A percentile compares a stretch with the other conserved stretches of the same genome.
phyloP scores from a whole-genome alignment of 2,888 invertebrate species.

The Lithophane leautieri region DNA sequence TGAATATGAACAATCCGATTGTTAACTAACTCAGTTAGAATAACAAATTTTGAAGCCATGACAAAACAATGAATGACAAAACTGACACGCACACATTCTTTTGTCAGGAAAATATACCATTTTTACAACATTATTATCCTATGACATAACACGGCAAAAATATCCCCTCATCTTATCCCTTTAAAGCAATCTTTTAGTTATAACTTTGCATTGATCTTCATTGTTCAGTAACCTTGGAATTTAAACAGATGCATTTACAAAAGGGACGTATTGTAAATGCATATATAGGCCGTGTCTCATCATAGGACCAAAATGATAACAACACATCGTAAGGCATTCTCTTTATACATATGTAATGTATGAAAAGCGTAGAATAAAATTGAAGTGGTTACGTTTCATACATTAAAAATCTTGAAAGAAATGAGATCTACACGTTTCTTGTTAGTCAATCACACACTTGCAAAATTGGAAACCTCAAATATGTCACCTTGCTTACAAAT shows the following conservation, averaged over 20 bases:
- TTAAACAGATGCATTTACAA: not conserved
- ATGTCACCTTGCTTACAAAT: conserved; percentile 8
- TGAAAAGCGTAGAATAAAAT: conserved; percentile 33
- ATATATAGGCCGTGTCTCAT: not conserved
- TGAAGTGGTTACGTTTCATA: conserved; percentile 20
- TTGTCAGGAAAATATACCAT: conserved; percentile 18
- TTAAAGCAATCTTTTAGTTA: not conserved
- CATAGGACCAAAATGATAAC: conserved; percentile 19
- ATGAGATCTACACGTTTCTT: conserved; percentile 47
- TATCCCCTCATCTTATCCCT: not conserved
- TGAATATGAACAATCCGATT: conserved; percentile 27
- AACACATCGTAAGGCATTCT: conserved; percentile 15
- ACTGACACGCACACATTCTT: conserved; percentile 20
- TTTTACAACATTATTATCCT: conserved; percentile 8
- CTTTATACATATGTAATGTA: not conserved
- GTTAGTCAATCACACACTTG: conserved; percentile 38
- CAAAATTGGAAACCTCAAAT: conserved; percentile 5
- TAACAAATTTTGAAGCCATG: conserved; percentile 16
- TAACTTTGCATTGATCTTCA: conserved; percentile 11
- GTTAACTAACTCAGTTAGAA: conserved; percentile 20
- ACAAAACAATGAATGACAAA: conserved; percentile 17
- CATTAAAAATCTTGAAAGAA: conserved; percentile 20
- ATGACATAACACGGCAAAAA: conserved; percentile 23
- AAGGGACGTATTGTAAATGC: not conserved
- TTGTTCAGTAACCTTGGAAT: conserved; percentile 3